phyloP scores from a whole-genome alignment of 1,140 invertebrate genomes.

The Trichonephila clavipes region DNA sequence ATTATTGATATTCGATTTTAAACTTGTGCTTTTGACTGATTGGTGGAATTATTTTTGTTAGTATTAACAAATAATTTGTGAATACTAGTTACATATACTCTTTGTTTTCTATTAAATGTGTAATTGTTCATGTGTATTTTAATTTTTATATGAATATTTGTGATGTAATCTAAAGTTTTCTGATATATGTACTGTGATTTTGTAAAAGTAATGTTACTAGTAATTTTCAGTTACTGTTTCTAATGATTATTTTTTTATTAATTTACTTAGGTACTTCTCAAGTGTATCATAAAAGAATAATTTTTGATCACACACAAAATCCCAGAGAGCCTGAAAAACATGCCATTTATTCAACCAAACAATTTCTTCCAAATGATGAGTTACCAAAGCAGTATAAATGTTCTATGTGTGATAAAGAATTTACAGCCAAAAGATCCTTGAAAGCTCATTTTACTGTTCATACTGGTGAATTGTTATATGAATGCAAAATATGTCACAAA shows the following conservation, averaged over 20 bases:
- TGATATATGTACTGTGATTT: too few species aligned
- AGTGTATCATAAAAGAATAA: background rate
- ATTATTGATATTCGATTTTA: too few species aligned
- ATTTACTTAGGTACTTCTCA: background rate
- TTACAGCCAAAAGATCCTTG: background rate
- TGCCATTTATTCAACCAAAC: background rate
- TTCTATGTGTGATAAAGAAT: background rate
- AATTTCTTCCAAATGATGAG: background rate
- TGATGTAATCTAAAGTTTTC: too few species aligned
- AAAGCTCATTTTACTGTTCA: conserved; percentile 20
- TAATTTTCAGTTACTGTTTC: too few species aligned
- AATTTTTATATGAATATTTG: too few species aligned
- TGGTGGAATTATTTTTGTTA: too few species aligned
- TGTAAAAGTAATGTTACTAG: too few species aligned
- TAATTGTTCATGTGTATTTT: too few species aligned
- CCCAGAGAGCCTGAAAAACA: background rate
- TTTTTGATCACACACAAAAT: background rate
- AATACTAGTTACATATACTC: too few species aligned
- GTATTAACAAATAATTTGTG: too few species aligned
- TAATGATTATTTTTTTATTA: background rate
- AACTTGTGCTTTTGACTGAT: too few species aligned
- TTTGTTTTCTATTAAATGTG: too few species aligned
- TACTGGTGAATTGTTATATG: background rate
- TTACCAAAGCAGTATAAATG: background rate
- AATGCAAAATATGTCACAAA: background rate